A percentile compares a stretch with the other conserved stretches of the same genome.
Evolutionary conservation across 2,888 invertebrate genomes (phyloP).

Genomic region (Drosophila leonis): DNA sequence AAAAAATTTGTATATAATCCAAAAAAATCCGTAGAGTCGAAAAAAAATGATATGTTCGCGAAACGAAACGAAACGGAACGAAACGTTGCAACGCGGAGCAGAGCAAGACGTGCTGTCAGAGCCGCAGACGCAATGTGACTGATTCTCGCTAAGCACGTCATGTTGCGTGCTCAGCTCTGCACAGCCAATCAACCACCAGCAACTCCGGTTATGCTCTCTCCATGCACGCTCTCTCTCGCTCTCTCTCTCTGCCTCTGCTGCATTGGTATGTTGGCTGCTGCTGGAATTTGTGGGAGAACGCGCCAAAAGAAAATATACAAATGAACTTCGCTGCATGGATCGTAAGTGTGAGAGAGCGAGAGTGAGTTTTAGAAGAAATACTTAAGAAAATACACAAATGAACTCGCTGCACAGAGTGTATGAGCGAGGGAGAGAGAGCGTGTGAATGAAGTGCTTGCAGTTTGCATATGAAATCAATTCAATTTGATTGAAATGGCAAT

Average conservation of each 20-base stretch:
- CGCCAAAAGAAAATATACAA: conserved; percentile 1
- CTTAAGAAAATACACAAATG: neutral
- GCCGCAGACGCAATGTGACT: conserved; percentile 64
- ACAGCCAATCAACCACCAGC: conserved; percentile 15
- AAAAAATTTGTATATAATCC: conserved; percentile 11
- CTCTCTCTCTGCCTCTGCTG: conserved; percentile 2
- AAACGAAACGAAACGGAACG: neutral
- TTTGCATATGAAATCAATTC: conserved; percentile 12
- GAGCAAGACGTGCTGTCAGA: conserved; percentile 40
- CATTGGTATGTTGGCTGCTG: conserved; percentile 13
- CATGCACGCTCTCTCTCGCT: neutral
- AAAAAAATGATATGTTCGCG: conserved; percentile 27
- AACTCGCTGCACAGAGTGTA: neutral
- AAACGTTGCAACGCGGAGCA: conserved; percentile 3
- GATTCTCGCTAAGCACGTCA: conserved; percentile 59
- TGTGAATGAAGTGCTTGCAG: conserved; percentile 1
- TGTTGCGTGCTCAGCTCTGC: conserved; percentile 56
- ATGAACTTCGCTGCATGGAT: neutral
- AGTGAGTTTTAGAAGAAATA: neutral
- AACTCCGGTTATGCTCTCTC: neutral
- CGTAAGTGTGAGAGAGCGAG: neutral
- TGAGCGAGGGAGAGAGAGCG: neutral
- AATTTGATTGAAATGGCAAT: conserved; percentile 3
- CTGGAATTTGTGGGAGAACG: conserved; percentile 23
- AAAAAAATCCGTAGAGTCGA: conserved; percentile 15